Evolutionary conservation across 2,113 vertebrate species (phyloP).

Genomic region (Eonycteris spelaea): DNA sequence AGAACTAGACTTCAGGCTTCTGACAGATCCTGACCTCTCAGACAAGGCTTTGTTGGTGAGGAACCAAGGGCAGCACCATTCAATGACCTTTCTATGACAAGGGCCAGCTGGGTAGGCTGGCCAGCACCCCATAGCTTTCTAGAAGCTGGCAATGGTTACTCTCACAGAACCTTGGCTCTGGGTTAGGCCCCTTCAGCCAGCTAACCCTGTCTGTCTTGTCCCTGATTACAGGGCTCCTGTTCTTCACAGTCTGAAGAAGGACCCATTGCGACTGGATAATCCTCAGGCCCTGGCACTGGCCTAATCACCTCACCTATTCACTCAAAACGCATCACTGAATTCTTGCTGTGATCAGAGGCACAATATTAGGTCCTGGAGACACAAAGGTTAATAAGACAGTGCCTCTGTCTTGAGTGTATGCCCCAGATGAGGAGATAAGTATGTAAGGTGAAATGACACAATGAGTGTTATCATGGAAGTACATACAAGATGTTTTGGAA

Average conservation of each 20-base stretch:
- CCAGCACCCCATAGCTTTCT: neutral
- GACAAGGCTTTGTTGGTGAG: neutral
- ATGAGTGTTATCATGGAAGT: neutral
- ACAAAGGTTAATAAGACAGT: neutral
- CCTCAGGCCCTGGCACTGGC: neutral
- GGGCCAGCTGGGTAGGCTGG: neutral
- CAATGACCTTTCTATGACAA: neutral
- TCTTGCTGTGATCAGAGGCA: neutral
- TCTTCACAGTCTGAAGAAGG: neutral
- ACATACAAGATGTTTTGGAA: neutral
- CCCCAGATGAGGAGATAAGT: neutral
- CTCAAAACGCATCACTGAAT: neutral
- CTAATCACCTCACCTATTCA: neutral
- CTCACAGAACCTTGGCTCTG: neutral
- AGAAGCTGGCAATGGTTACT: neutral
- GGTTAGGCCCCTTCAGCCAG: neutral
- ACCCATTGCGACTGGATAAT: neutral
- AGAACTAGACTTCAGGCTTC: neutral
- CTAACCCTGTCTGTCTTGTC: neutral
- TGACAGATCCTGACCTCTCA: neutral
- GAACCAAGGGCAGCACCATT: neutral
- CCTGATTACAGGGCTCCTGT: accelerated
- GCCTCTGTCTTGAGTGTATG: neutral
- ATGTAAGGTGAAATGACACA: neutral
- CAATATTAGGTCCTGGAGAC: neutral